These are phyloP conservation scores for Gryllus bimaculatus DNA, from an alignment of 1,140 invertebrate species.

Conservation along the genomic window DNA sequence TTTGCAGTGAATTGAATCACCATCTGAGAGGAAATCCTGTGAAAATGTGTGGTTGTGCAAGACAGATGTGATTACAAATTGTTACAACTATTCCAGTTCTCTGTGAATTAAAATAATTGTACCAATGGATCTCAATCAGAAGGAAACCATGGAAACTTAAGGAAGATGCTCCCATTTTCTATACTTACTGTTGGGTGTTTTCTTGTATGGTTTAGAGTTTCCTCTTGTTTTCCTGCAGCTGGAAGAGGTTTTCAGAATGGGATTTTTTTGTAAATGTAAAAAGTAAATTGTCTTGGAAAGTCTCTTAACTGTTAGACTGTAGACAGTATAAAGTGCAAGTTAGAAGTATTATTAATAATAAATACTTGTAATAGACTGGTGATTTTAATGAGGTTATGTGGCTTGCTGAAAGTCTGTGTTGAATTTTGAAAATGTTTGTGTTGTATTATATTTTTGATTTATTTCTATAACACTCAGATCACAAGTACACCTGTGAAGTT, in stretches of 20 bases:
- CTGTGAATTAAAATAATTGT: not conserved
- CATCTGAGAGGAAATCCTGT: not conserved
- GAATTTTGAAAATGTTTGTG: not conserved
- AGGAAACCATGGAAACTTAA: not conserved
- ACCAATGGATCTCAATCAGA: not conserved
- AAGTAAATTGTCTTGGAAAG: constrained; percentile 1
- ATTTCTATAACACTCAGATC: not conserved
- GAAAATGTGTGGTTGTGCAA: not conserved
- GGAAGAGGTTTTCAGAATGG: not conserved
- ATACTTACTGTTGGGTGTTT: not conserved
- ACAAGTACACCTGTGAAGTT: not conserved
- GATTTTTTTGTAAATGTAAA: constrained; percentile 1
- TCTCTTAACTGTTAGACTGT: not conserved
- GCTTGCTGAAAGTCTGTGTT: not conserved
- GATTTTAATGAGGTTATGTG: not conserved
- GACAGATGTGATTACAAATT: not conserved
- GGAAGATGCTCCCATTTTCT: not conserved
- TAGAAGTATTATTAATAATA: constrained; percentile 6
- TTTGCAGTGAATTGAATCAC: not conserved
- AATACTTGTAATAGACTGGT: constrained; percentile 5
- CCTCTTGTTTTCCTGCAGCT: not conserved
- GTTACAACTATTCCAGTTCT: not conserved
- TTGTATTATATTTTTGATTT: not conserved
- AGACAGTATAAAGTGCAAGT: not conserved
- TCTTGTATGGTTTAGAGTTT: not conserved